phyloP scores from a whole-genome alignment of 2,888 invertebrate genomes.

The Ophion ventricosus region DNA sequence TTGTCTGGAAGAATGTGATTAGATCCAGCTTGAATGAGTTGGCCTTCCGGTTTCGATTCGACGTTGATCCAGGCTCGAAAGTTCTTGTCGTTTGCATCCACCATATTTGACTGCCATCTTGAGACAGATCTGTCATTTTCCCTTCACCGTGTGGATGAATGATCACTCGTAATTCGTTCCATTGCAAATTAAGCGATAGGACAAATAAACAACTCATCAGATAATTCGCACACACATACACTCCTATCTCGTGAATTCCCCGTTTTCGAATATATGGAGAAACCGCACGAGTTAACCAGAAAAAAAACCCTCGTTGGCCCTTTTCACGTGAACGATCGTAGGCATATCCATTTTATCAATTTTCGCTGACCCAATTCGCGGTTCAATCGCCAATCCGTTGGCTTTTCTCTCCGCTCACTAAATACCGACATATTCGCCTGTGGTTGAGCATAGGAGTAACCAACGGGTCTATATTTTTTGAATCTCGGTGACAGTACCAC shows the following conservation, averaged over 20 bases:
- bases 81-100: too few relatives aligned
- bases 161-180: too few relatives aligned
- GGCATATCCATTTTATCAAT: slow-evolving; percentile 24
- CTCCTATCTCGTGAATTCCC: neutral
- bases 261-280: neutral
- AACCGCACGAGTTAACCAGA: neutral
- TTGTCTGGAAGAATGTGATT: too few relatives aligned
- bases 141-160: too few relatives aligned
- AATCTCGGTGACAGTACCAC: neutral
- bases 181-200: too few relatives aligned
- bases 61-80: too few relatives aligned
- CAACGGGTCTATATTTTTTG: slow-evolving; percentile 4
- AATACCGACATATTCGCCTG: slow-evolving; percentile 19
- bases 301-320: slow-evolving; percentile 19
- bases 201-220: neutral
- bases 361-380: slow-evolving; percentile 41
- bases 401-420: slow-evolving; percentile 17
- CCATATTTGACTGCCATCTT: too few relatives aligned
- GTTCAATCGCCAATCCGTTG: slow-evolving; percentile 12
- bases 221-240: neutral
- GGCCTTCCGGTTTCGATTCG: too few relatives aligned
- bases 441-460: slow-evolving; percentile 26
- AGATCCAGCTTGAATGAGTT: too few relatives aligned
- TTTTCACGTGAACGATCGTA: neutral
- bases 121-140: too few relatives aligned